Base-by-base conservation (phyloP, 2,797 vertebrate species). In the Coregonus suidteri region DNA sequence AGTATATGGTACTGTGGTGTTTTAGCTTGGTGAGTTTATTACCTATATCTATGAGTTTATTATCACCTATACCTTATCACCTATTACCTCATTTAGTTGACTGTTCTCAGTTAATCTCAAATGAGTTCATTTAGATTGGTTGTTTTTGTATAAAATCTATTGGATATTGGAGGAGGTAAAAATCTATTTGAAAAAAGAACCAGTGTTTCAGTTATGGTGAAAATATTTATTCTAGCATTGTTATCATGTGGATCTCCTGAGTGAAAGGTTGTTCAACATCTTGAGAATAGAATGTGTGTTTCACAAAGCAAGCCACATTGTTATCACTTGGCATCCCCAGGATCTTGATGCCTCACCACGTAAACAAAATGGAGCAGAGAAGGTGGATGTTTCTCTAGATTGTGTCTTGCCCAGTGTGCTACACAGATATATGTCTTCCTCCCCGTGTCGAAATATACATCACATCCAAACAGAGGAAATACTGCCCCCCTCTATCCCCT, bases 401-500 rank as follows among this genome's bases (percentile, higher is more conserved):
- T 88, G 83, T 84, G 88, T 85, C 86, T 84, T 83, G 88, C 88
- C 78, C 64, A 74, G 68, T 85, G 82, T 77, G 59, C 74, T 70
- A 75, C 72, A 64, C 83, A 92, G 85, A 90, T 91, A 88, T 4
- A 69, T 77, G 72, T 78, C 85, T 92, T 93, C 89, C 90, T 90
- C 74, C 75, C 75, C 74, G 80, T 88, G 75, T 87, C 84, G 85
- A 93, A 91, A 92, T 88, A 94, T 94, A 93, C 90, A 93, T 62
- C 75, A 75, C 81, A 84, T 91, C 91, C 85, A 92, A 94, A 94
- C 91, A 94, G 90, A 92, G 91, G 93, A 93, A 94, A 90, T 82
- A 75, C 80, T 83, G 31, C 79, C 76, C 78, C 81, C 82, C 78
- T 73, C 77, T 54, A 53, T 64, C 56, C 75, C 74, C 75, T 78